phyloP scores from a whole-genome alignment of 2,797 vertebrate species.

The Alosa sapidissima region DNA sequence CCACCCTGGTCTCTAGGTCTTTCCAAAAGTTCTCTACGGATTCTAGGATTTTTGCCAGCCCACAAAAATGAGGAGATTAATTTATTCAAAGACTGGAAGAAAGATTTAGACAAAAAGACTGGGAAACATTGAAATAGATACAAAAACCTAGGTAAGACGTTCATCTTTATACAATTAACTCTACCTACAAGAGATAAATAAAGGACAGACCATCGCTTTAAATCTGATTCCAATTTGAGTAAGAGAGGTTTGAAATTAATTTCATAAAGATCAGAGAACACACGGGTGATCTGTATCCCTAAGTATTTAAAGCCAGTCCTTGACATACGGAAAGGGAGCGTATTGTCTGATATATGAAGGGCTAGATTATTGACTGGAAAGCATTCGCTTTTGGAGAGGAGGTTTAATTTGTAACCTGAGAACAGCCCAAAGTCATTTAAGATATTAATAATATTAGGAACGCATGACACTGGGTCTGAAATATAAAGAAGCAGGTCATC shows the following conservation, averaged over 20 bases:
- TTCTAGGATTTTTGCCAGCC: too few species aligned
- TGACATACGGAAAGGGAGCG: neutral
- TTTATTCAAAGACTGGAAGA: too few species aligned
- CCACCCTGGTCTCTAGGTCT: neutral
- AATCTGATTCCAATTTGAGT: neutral
- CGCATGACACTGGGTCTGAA: neutral
- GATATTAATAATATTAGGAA: neutral
- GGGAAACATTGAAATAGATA: too few species aligned
- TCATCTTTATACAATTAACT: neutral
- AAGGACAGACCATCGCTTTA: neutral
- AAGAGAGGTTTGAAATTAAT: neutral
- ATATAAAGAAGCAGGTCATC: conserved; percentile 17
- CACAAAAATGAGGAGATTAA: too few species aligned
- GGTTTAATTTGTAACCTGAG: conserved; percentile 24
- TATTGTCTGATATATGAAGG: neutral
- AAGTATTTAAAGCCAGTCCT: conserved; percentile 17
- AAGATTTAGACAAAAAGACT: too few species aligned
- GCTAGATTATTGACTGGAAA: neutral
- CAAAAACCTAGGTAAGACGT: too few species aligned
- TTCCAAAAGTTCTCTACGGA: too few species aligned
- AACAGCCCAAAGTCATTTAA: conserved; percentile 6
- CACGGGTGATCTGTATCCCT: neutral
- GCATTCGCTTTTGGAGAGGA: conserved; percentile 19
- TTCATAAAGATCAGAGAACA: neutral
- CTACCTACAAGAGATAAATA: neutral